Conservation (phyloP, 2,113 vertebrate species). For the Corythornis madagascariensis region DNA sequence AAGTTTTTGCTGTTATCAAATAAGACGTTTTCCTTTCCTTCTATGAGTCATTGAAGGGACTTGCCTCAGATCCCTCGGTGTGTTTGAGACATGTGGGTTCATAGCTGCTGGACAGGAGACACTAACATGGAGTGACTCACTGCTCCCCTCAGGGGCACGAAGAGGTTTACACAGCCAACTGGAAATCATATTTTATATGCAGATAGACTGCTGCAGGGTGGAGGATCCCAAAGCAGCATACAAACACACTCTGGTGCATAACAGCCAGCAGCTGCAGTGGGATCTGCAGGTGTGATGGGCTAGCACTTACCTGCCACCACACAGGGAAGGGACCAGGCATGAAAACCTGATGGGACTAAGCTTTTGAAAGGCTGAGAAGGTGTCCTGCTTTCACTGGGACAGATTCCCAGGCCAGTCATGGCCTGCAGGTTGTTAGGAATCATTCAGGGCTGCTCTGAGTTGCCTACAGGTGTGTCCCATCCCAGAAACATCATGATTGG, state of each 20-base stretch:
- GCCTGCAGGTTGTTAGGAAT: not conserved
- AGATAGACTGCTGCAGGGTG: not conserved
- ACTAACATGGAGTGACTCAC: not conserved
- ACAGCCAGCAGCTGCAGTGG: not conserved
- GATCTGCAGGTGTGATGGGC: not conserved
- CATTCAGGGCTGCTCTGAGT: not conserved
- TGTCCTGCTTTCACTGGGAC: not conserved
- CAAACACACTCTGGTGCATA: not conserved
- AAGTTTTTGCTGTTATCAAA: not conserved
- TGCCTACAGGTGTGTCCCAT: not conserved
- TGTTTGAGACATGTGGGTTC: not conserved
- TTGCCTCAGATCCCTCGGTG: not conserved
- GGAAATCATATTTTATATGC: constrained; percentile 15
- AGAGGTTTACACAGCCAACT: not conserved
- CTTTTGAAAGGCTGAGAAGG: not conserved
- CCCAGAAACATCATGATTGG: too few relatives aligned
- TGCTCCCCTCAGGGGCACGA: not conserved
- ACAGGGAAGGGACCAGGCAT: not conserved
- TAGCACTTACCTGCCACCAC: not conserved
- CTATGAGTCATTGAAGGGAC: not conserved
- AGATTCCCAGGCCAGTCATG: not conserved
- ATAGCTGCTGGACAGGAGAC: not conserved
- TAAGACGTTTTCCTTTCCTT: not conserved
- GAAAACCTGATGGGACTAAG: not conserved
- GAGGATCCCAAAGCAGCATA: not conserved